Percentiles rank a stretch among this genome's conserved stretches.
These are phyloP conservation scores for Odontamblyopus lacepedii DNA, from an alignment of 2,797 vertebrate species.

Conservation along the genomic window DNA sequence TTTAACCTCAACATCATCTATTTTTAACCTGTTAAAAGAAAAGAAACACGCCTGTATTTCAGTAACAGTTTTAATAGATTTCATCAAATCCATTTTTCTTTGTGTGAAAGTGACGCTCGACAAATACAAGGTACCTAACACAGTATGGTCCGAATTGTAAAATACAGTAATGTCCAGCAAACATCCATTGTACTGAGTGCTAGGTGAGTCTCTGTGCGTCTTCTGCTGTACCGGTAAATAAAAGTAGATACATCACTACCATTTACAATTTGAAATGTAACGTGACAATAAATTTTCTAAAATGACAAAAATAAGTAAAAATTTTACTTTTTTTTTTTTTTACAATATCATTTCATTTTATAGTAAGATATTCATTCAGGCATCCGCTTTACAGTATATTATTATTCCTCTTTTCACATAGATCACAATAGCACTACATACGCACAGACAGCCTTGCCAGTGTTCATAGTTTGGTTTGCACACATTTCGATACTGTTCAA, in stretches of 20 bases:
- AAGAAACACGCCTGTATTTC: conserved; percentile 27
- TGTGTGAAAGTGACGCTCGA: conserved; percentile 57
- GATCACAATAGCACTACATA: conserved; percentile 53
- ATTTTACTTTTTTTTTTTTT: conserved; percentile 32
- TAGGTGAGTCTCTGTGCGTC: conserved; percentile 30
- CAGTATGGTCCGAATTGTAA: conserved; percentile 49
- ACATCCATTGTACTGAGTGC: conserved; percentile 31
- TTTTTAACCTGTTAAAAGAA: neutral
- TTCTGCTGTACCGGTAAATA: conserved; percentile 51
- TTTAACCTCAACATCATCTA: neutral
- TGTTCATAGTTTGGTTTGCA: conserved; percentile 58
- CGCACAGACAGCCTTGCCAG: conserved; percentile 52
- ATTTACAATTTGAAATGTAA: conserved; percentile 59
- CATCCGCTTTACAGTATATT: conserved; percentile 55
- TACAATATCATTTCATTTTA: conserved; percentile 63
- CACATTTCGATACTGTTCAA: conserved; percentile 14
- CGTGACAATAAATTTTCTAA: conserved; percentile 59
- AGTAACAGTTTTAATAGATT: conserved; percentile 62
- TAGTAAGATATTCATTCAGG: conserved; percentile 50
- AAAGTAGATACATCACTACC: conserved; percentile 54
- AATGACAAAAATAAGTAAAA: conserved; percentile 60
- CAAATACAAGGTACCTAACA: conserved; percentile 61
- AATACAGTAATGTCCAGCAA: conserved; percentile 29
- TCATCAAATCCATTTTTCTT: conserved; percentile 61
- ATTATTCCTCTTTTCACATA: conserved; percentile 44